Evolutionary conservation across 2,797 vertebrate genomes (phyloP).

Genomic region (Siniperca obscura): DNA sequence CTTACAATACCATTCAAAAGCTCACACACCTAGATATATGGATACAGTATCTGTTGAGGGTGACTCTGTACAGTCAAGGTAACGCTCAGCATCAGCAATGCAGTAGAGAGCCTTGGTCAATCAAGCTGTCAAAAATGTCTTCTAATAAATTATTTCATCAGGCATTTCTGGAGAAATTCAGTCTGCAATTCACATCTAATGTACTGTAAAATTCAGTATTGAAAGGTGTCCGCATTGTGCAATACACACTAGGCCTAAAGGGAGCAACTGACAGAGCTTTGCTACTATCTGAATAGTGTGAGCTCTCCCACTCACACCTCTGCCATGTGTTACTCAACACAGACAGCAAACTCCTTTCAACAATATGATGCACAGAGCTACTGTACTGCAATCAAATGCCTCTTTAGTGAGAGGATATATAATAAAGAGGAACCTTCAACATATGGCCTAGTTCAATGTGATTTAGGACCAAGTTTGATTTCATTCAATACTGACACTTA

Average conservation of each 20-base stretch:
- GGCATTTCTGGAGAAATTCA: not conserved
- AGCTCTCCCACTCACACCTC: slow-evolving; percentile 77
- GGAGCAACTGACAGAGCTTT: slow-evolving; percentile 40
- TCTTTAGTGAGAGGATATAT: slow-evolving; percentile 1
- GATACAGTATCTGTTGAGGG: not conserved
- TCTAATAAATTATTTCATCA: not conserved
- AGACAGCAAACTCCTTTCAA: slow-evolving; percentile 31
- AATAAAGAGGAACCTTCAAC: slow-evolving; percentile 21
- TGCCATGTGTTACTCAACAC: slow-evolving; percentile 76
- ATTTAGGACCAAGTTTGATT: not conserved
- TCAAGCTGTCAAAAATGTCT: not conserved
- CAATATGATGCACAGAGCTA: slow-evolving; percentile 36
- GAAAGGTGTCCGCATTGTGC: slow-evolving; percentile 7
- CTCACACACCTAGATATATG: not conserved
- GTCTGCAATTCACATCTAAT: not conserved
- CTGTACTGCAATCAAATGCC: slow-evolving; percentile 4
- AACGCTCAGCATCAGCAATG: slow-evolving; percentile 17
- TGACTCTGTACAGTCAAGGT: not conserved
- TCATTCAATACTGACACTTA: not conserved
- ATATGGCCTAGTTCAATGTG: not conserved
- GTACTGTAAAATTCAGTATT: not conserved
- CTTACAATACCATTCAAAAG: not conserved
- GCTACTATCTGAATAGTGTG: slow-evolving; percentile 38
- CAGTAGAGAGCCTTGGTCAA: not conserved
- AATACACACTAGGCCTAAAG: not conserved